Evolutionary conservation across 2,888 invertebrate genomes (phyloP), one percentile per base, ranked within the genome.

Genomic region (Trachelus tabidus): DNA sequence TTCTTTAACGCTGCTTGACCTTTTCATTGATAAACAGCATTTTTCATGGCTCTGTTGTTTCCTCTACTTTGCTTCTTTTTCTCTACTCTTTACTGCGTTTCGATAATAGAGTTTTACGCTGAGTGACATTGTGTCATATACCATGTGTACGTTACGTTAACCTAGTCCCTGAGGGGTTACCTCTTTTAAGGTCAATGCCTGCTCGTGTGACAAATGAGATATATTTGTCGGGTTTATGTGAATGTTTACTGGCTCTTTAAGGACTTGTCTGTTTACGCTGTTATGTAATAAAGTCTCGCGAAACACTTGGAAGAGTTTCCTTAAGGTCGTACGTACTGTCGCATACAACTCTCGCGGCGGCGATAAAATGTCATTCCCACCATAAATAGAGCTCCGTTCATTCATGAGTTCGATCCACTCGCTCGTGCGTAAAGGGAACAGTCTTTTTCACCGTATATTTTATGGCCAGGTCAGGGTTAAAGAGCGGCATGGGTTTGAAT

Each of bases 391-490:
- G 85, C 85, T 85, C 83, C 84, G 86, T 88, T 87, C 88, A 89
- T 88, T 88, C 88, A 88, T 85, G 86, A 88, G 87, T 87, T 88
- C 85, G 88, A 87, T 85, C 87, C 87, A 86, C 86, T 87, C 83
- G 81, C 77, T 82, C 87, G 89, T 88, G 87, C 88, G 88, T 87
- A 87, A 85, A 87, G 85, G 88, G 87, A 88, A 89, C 88, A 89
- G 88, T 89, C 87, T 88, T 89, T 89, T 89, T 88, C 89, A 84
- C 87, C 80, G 87, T 86, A 84, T 85, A 83, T 86, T 89, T 88
- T 89, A 89, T 85, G 88, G 86, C 86, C 80, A 87, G 89, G 88
- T 89, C 88, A 88, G 89, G 88, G 89, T 89, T 88, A 89, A 88
- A 88, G 88, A 87, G 87, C 85, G 85, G 87, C 79, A 80, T 79